These are phyloP conservation scores for Vanessa cardui DNA, from an alignment of 2,888 invertebrate genomes.

Conservation along the genomic window DNA sequence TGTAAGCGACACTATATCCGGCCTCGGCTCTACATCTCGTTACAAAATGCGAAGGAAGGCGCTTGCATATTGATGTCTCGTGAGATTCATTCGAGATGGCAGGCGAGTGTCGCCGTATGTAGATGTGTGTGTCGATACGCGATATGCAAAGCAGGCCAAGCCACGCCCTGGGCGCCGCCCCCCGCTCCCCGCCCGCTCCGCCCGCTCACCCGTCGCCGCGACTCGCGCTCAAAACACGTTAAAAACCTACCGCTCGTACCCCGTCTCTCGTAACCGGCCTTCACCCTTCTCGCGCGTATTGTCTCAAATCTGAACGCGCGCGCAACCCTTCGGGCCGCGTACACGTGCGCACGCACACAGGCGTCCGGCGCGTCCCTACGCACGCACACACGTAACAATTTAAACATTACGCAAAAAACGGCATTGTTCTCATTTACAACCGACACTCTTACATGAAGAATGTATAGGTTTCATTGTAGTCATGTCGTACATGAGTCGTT, in stretches of 20 bases:
- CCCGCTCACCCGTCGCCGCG: constrained; percentile 49
- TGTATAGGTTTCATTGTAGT: constrained; percentile 29
- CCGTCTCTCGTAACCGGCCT: constrained; percentile 37
- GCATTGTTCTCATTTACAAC: constrained; percentile 40
- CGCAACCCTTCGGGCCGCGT: constrained; percentile 26
- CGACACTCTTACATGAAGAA: constrained; percentile 30
- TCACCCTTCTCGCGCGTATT: constrained; percentile 32
- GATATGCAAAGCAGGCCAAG: constrained; percentile 64
- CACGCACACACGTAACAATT: constrained; percentile 27
- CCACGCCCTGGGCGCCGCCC: constrained; percentile 42
- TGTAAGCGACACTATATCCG: no score
- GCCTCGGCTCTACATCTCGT: neutral
- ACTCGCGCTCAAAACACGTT: constrained; percentile 41
- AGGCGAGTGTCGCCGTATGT: constrained; percentile 22
- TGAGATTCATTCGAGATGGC: constrained; percentile 13
- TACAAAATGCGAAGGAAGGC: neutral
- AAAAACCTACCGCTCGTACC: constrained; percentile 47
- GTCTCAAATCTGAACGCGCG: constrained; percentile 33
- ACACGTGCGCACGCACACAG: constrained; percentile 33
- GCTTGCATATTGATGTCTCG: neutral
- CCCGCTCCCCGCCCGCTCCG: constrained; percentile 43
- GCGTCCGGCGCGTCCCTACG: constrained; percentile 4
- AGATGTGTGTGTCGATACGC: constrained; percentile 34
- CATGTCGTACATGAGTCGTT: constrained; percentile 12
- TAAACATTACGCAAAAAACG: constrained; percentile 37